phyloP scores from a whole-genome alignment of 2,113 vertebrate species.

The Takifugu flavidus region DNA sequence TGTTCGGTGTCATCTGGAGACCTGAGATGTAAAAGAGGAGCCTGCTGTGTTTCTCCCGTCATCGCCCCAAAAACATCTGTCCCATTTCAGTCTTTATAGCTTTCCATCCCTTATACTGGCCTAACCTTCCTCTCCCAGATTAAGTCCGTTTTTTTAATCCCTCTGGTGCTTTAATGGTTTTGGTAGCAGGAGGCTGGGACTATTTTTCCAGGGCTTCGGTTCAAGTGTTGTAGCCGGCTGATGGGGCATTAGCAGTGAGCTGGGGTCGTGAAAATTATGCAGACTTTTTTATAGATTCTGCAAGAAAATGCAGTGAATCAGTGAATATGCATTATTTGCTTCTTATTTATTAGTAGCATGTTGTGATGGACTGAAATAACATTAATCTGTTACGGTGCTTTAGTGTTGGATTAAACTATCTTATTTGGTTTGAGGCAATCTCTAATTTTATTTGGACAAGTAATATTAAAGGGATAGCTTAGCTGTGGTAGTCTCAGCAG shows the following conservation, averaged over 20 bases:
- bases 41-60: neutral
- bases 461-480: too few species aligned
- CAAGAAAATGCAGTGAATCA: neutral
- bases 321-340: too few species aligned
- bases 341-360: too few species aligned
- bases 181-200: slow-evolving; percentile 26
- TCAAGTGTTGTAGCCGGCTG: slow-evolving; percentile 19
- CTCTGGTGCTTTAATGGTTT: slow-evolving; percentile 49
- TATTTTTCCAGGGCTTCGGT: neutral
- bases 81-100: neutral
- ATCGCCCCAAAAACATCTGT: neutral
- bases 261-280: slow-evolving; percentile 13
- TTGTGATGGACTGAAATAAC: too few species aligned
- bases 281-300: slow-evolving; percentile 24
- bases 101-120: slow-evolving; percentile 11
- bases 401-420: too few species aligned
- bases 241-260: slow-evolving; percentile 16
- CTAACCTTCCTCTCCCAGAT: slow-evolving; percentile 54
- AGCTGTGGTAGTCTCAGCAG: too few species aligned
- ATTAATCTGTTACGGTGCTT: too few species aligned
- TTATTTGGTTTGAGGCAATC: too few species aligned
- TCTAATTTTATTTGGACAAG: too few species aligned
- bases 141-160: slow-evolving; percentile 66
- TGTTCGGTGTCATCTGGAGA: slow-evolving; percentile 14
- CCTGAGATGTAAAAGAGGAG: neutral